These are phyloP conservation scores for Rotaria macrura DNA, from an alignment of 2,888 invertebrate genomes.

Conservation along the genomic window DNA sequence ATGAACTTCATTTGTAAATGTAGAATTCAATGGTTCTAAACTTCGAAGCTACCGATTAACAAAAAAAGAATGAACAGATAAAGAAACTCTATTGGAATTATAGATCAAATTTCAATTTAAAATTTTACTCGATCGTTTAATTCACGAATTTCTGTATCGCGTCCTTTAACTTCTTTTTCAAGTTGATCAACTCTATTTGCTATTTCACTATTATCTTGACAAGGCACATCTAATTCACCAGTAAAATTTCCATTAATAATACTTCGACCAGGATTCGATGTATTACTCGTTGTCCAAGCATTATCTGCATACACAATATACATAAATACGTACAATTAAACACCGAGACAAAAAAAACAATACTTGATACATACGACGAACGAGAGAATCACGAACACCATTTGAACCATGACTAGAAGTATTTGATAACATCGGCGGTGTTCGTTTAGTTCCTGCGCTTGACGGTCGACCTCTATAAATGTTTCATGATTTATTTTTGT, in stretches of 20 bases:
- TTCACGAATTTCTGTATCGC: constrained; percentile 28
- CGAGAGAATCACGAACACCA: background rate
- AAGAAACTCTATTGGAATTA: background rate
- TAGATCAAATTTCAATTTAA: background rate
- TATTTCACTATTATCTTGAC: constrained; percentile 23
- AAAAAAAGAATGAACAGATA: no score
- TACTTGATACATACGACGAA: background rate
- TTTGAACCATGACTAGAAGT: background rate
- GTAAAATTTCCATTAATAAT: background rate
- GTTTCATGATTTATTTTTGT: no score
- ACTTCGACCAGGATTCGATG: background rate
- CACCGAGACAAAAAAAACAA: background rate
- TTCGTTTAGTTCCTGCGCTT: background rate
- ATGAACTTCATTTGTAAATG: constrained; percentile 9
- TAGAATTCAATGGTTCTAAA: background rate
- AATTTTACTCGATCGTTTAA: constrained; percentile 28
- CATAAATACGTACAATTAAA: no score
- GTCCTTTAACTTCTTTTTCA: constrained; percentile 28
- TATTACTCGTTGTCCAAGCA: constrained; percentile 19
- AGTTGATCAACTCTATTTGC: constrained; percentile 26
- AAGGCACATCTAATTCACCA: constrained; percentile 23
- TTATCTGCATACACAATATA: background rate
- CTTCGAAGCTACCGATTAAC: background rate
- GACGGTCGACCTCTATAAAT: background rate
- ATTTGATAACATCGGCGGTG: background rate